phyloP scores from a whole-genome alignment of 1,140 invertebrate species.

The Scaptomyza pallida region DNA sequence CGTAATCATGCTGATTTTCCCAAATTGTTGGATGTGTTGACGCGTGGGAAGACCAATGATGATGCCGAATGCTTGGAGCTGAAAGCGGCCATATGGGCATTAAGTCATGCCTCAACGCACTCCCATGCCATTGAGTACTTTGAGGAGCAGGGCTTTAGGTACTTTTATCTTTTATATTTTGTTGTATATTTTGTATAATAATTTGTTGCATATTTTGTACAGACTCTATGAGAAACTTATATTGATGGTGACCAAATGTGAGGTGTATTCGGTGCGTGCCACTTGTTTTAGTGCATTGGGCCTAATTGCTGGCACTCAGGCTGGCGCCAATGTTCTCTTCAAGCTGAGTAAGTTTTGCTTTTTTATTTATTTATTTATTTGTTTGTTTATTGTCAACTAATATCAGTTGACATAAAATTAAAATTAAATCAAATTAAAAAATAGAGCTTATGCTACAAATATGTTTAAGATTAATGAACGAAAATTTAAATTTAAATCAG shows the following conservation, averaged over 20 bases:
- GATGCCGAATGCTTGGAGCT: conserved; percentile 89
- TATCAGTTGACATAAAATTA: too few species aligned
- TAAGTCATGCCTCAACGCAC: conserved; percentile 93
- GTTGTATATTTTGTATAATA: too few species aligned
- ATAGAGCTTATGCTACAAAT: too few species aligned
- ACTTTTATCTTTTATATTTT: background rate
- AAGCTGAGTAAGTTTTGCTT: conserved; percentile 86
- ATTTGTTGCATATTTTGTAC: conserved; percentile 2
- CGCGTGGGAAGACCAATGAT: conserved; percentile 85
- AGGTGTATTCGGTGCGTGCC: conserved; percentile 93
- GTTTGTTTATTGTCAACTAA: too few species aligned
- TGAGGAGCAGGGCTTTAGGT: conserved; percentile 84
- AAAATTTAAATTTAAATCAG: too few species aligned
- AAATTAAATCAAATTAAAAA: too few species aligned
- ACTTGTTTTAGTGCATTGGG: conserved; percentile 95
- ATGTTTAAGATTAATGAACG: too few species aligned
- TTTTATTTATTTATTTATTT: too few species aligned
- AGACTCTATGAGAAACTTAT: conserved; percentile 81
- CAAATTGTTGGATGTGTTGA: conserved; percentile 84
- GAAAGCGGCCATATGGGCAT: conserved; percentile 95
- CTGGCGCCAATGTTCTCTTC: conserved; percentile 90
- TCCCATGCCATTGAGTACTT: conserved; percentile 89
- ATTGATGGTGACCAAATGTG: conserved; percentile 89
- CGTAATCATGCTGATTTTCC: conserved; percentile 84
- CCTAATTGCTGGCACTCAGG: conserved; percentile 91